Evolutionary conservation across 2,888 invertebrate genomes (phyloP), one percentile per base, ranked within the genome.

Genomic region (Sesia apiformis): DNA sequence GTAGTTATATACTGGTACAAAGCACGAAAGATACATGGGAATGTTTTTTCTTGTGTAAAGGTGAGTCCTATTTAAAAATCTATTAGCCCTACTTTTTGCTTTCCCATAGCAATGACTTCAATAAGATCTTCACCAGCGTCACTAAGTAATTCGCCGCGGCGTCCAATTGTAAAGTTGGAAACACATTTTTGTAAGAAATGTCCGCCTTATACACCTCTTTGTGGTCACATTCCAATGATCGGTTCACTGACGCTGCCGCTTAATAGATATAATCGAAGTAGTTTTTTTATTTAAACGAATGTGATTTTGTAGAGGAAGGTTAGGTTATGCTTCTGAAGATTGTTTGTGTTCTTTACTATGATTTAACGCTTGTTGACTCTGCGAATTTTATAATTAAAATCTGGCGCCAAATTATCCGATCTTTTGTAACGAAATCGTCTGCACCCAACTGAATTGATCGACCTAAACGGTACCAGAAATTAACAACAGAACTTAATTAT

Each of bases 401-500:
- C 40, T n/a, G 52, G 52, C 40, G 58, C 54, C 51, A 55, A 56
- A 56, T 58, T 56, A 56, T 50, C 39, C 23, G 50, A 4, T 8
- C 5, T 40, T n/a, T 56, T 56, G 56, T 56, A 51, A 54, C 56
- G 56, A 55, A 57, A 55, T 55, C 51, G 51, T 53, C 57, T 58
- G 63, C 64, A 61, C 62, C 63, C 63, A 56, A 63, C 52, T 63
- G 65, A 67, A 76, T 67, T 69, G 67, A 64, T 63, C 60, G 60
- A 61, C 60, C 60, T 70, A 66, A 61, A 70, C 66, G 67, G 65
- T 66, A 65, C 62, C 61, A 69, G 23, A 66, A 74, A 75, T 79
- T 77, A 78, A 81, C 76, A 76, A 79, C 72, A 72, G 76, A 77
- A 80, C 74, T 70, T 77, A 81, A 82, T 84, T 82, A 81, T 67